Base-by-base conservation (phyloP, 2,888 invertebrate genomes). In the Agapetus fuscipes region DNA sequence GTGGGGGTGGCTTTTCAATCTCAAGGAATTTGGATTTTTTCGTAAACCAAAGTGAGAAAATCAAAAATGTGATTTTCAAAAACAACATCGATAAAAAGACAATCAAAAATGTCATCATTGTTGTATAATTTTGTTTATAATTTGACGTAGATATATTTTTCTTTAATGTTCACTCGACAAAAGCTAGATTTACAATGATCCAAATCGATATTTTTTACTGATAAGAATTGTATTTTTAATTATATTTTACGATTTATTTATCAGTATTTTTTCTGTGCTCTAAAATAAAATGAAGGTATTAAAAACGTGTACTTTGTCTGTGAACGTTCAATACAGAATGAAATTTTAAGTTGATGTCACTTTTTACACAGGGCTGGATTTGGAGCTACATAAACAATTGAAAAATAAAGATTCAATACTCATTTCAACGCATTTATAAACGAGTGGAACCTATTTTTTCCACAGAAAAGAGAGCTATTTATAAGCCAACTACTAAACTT, bases 21-120 rank as follows among this genome's bases (percentile, higher is more conserved):
- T 32, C 33, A 3, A 14, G 20, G 17, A 27, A 3, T n/a, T 28
- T 28, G 6, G 25, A 9, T 25, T 26, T 37, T 11, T 37, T 25
- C 1, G 37, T 37, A 13, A 37, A 37, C 41, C 41, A 45, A 6
- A 45, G 3, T 15, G 45, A 45, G 24, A 41, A 41, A 2, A 15
- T 27, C 20, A 36, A 17, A 28, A 45, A 45, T 3, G 32, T 9
- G 10, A 39, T 27, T 31, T 45, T 31, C 2, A 45, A 13, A 6
- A 29, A 11, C 2, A 45, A 10, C 32, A 35, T 34, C 1, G 38
- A 20, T 10, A 45, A 28, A 17, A 45, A 45, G 12, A 45, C 41
- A 9, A 35, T 15, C 2, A 41, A 17, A 28, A 45, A 45, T 15
- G 29, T 27, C 41, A 41, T 43, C 30, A 17, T n/a, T n/a, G n/a